A percentile compares a stretch with the other conserved stretches of the same genome.
Evolutionary conservation across 92 coral and sea anemone species (phyloP).

Genomic region (Umimayanthus kanabou): DNA sequence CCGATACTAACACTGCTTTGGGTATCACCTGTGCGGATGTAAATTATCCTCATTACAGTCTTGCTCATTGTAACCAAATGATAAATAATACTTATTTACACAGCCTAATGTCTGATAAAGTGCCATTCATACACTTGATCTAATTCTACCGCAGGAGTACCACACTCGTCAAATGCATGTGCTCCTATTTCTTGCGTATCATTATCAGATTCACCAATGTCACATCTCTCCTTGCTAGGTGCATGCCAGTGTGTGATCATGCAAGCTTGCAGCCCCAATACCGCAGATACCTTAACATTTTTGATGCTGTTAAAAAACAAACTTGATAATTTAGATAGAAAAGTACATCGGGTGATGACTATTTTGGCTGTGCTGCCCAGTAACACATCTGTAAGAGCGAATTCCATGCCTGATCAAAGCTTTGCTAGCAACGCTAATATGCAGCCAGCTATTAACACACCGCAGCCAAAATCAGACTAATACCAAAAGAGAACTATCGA

Average conservation of each 20-base stretch:
- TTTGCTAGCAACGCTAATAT: neutral
- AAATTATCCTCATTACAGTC: neutral
- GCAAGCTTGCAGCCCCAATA: constrained; percentile 26
- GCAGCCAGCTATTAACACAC: constrained; percentile 10
- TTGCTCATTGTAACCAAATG: neutral
- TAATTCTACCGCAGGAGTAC: constrained; percentile 7
- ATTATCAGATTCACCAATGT: constrained; percentile 10
- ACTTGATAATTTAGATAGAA: constrained; percentile 22
- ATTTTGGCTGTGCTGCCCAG: constrained; percentile 19
- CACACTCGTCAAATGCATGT: constrained; percentile 14
- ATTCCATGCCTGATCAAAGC: constrained; percentile 4
- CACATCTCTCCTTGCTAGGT: constrained; percentile 28
- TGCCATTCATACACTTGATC: constrained; percentile 1
- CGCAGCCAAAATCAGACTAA: neutral
- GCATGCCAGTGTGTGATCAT: constrained; percentile 3
- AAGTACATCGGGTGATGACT: constrained; percentile 21
- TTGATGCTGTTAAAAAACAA: neutral
- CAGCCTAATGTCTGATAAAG: neutral
- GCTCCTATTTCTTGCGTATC: neutral
- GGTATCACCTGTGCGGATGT: neutral
- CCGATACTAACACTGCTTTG: neutral
- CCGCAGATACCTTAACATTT: constrained; percentile 23
- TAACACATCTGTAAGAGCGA: constrained; percentile 20
- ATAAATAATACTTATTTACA: neutral
- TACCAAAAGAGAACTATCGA: constrained; percentile 9